These are phyloP conservation scores for Lanius ludovicianus DNA, from an alignment of 2,113 vertebrate genomes.

Conservation along the genomic window DNA sequence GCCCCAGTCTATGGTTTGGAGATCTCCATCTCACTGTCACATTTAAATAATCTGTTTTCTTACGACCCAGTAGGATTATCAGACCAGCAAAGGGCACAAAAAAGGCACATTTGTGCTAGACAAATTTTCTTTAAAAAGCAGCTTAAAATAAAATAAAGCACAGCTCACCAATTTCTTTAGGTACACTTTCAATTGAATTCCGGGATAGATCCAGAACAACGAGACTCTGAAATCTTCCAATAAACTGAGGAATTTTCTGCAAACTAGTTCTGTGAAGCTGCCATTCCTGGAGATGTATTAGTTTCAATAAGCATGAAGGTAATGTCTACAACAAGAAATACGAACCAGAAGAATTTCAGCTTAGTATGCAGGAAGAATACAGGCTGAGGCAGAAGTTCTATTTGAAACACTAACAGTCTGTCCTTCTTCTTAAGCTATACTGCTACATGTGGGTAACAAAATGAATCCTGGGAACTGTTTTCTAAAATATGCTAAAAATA, in stretches of 20 bases:
- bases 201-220: slow-evolving; percentile 90
- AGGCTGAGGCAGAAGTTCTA: neutral
- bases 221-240: slow-evolving; percentile 87
- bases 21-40: neutral
- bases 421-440: neutral
- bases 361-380: neutral
- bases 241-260: slow-evolving; percentile 86
- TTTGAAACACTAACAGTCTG: neutral
- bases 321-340: slow-evolving; percentile 74
- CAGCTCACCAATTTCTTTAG: slow-evolving; percentile 88
- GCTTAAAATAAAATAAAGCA: neutral
- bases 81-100: neutral
- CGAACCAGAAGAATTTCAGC: neutral
- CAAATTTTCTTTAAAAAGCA: neutral
- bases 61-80: neutral
- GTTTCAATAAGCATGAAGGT: slow-evolving; percentile 84
- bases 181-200: slow-evolving; percentile 85
- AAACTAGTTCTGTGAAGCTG: slow-evolving; percentile 89
- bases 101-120: neutral
- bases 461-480: neutral
- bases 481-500: neutral
- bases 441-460: neutral
- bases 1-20: neutral
- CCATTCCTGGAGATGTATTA: slow-evolving; percentile 91
- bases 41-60: neutral